Base-by-base conservation (phyloP, 2,888 invertebrate species). In the Rotaria socialis region DNA sequence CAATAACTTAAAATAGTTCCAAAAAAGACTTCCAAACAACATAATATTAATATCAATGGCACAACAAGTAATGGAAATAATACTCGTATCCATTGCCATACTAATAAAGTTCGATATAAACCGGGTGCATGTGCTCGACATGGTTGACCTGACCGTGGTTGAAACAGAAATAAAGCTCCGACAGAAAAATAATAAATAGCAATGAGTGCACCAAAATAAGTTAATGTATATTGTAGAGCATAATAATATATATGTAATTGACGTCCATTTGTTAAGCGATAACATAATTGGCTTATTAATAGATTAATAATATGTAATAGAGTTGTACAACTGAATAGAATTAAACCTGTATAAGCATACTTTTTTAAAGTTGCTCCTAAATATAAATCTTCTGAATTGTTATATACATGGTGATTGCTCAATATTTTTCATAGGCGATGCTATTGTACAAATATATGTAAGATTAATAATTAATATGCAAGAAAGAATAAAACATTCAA, bases 31-130 rank as follows among this genome's bases (percentile, higher is more conserved):
- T 43, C 75, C 0, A 75, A 24, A 47, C 75, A 75, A 43, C 75
- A 75, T 24, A 75, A 24, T 10, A 75, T n/a, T 47, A 75, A 41
- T 11, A 75, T 24, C 47, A 75, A n/a, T 22, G 75, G 75, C 24
- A 75, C 75, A 47, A 43, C 22, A 43, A 75, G 22, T n/a, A 75
- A 75, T 75, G 75, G 75, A 10, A 24, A 22, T 43, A 75, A 47
- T 24, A 75, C 24, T 43, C 75, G 43, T 75, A 75, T 75, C 75
- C 75, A 75, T 75, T 75, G 43, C 75, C 75, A 75, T 22, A 75
- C 22, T 43, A 75, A n/a, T 43, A 75, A 43, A 24, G 43, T 22
- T 75, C n/a, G 6, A 75, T 75, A 75, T 41, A 75, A 14, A 22
- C 0, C 7, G 22, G 75, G 75, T 43, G 75, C 75, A 47, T 47